Conservation (phyloP, 2,797 vertebrate species). For the Notoglanidium macrostoma region DNA sequence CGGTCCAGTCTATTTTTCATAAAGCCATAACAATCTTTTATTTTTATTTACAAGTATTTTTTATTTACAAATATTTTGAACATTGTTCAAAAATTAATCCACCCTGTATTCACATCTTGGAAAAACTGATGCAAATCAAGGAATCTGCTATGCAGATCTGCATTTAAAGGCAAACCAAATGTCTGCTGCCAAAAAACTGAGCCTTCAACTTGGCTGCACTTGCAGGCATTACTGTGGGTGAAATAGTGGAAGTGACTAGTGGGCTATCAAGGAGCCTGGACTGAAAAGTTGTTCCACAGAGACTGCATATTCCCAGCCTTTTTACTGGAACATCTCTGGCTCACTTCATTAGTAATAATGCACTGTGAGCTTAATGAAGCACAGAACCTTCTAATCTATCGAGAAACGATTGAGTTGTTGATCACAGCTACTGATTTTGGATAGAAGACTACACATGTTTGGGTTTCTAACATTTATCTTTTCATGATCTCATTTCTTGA, state of each 20-base stretch:
- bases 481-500: conserved; percentile 28
- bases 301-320: background rate
- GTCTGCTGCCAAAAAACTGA: conserved; percentile 9
- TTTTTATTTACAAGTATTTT: background rate
- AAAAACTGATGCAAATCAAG: background rate
- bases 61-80: too few relatives aligned
- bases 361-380: background rate
- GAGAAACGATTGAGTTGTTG: background rate
- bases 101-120: background rate
- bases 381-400: background rate
- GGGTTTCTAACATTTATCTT: conserved; percentile 30
- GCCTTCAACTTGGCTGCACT: background rate
- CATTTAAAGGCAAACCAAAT: background rate
- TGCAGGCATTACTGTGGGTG: background rate
- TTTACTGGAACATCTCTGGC: background rate
- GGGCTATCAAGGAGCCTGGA: background rate
- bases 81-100: background rate
- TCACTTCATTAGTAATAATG: conserved; percentile 18
- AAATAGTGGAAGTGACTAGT: conserved; percentile 4
- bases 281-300: conserved; percentile 4
- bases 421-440: background rate
- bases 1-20: background rate
- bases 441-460: background rate
- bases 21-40: background rate
- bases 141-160: background rate